Evolutionary conservation across 2,113 vertebrate species (phyloP).

Genomic region (Apteryx mantelli): DNA sequence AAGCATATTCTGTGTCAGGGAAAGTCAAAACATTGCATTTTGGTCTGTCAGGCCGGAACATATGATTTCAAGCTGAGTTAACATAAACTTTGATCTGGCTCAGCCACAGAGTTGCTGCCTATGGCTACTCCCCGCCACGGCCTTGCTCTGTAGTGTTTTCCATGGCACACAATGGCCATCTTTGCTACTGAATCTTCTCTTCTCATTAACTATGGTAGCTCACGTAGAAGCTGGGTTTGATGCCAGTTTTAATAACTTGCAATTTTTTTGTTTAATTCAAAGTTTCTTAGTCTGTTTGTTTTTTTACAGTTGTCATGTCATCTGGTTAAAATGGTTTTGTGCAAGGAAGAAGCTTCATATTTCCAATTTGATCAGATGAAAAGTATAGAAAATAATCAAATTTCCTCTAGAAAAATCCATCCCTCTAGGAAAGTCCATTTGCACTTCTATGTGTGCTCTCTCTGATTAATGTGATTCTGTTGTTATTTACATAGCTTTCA

Average conservation of each 20-base stretch:
- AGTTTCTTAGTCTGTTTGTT: neutral
- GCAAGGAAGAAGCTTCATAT: neutral
- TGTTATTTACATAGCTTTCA: neutral
- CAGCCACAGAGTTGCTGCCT: neutral
- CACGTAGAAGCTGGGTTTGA: neutral
- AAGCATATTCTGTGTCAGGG: neutral
- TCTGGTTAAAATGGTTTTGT: neutral
- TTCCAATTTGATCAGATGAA: neutral
- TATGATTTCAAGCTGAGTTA: neutral
- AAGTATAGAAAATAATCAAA: neutral
- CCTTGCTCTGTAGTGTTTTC: neutral
- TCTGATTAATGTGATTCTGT: neutral
- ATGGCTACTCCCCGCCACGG: accelerated
- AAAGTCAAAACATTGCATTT: neutral
- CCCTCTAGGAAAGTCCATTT: neutral
- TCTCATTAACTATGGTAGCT: neutral
- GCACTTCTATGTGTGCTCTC: neutral
- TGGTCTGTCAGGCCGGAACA: neutral
- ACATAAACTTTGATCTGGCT: neutral
- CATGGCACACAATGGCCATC: accelerated
- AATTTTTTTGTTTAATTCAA: neutral
- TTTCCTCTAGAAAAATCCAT: neutral
- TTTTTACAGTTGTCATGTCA: neutral
- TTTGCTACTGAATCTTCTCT: accelerated
- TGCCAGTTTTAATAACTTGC: neutral